phyloP scores from a whole-genome alignment of 2,888 invertebrate genomes.

The Brachyopa scutellaris region DNA sequence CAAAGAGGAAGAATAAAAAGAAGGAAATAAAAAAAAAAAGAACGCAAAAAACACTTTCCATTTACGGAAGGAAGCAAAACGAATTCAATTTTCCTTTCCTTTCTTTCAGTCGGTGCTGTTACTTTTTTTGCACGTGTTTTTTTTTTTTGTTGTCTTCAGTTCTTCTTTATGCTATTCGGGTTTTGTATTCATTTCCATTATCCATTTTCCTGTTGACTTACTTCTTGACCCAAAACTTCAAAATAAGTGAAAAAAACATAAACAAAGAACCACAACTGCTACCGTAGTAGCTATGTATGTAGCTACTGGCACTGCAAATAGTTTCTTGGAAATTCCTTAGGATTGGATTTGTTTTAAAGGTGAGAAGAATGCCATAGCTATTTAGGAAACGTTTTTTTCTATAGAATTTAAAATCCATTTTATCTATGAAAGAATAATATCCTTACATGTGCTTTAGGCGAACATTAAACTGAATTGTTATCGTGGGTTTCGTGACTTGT shows the following conservation, averaged over 20 bases:
- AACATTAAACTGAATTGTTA: too few species aligned
- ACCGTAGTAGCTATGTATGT: too few species aligned
- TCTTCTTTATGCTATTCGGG: background rate
- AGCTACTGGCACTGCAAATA: constrained; percentile 42
- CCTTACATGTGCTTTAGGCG: too few species aligned
- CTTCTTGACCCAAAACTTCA: constrained; percentile 50
- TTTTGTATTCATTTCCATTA: constrained; percentile 48
- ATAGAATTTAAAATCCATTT: too few species aligned
- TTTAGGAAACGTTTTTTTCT: too few species aligned
- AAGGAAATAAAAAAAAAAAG: background rate
- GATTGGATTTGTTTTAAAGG: constrained; percentile 12
- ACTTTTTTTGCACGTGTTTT: background rate
- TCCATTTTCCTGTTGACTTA: constrained; percentile 54
- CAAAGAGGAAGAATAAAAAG: constrained; percentile 10
- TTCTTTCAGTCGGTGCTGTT: background rate
- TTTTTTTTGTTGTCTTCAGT: background rate
- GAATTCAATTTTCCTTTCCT: constrained; percentile 36
- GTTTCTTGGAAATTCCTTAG: constrained; percentile 38
- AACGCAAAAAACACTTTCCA: constrained; percentile 29
- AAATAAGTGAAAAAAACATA: constrained; percentile 48
- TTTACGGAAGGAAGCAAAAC: constrained; percentile 36
- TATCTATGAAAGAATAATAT: too few species aligned
- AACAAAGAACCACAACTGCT: constrained; percentile 17
- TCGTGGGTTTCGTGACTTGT: too few species aligned
- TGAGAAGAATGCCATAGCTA: too few species aligned